Base-by-base conservation (phyloP, 2,113 vertebrate genomes). In the Cochlearius cochlearius region DNA sequence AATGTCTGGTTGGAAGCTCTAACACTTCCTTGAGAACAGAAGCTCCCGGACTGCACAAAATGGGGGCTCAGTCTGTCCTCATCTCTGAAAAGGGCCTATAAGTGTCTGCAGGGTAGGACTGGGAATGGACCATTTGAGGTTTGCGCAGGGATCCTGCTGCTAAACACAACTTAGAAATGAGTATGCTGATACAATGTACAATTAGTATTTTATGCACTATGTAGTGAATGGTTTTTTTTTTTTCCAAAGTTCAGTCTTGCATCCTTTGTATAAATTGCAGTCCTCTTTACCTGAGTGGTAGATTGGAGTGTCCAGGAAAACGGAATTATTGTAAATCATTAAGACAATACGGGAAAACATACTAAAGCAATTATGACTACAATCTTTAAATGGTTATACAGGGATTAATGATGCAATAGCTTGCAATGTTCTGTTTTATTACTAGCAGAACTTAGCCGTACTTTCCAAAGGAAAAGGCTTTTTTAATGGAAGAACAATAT, bases 401-500 rank as follows among this genome's bases (percentile, higher is more conserved):
- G 85, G 29, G 64, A 86, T 94, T 96, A 87, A 88, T 87, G 95
- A 82, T 84, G 67, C 88, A 95, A 97, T 89, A 96, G 53, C 88
- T 93, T 88, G 38, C 47, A 94, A 72, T 66, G 94, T 78, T 90
- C n/a, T 93, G 41, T 93, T 97, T 97, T 94, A 95, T 95, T 94
- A 90, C 88, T 77, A 72, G 73, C 64, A 95, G 87, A 96, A 96
- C 55, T 95, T 94, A 96, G 38, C 56, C 81, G 43, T 96, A 90
- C 59, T 93, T 92, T 93, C 77, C 56, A 87, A 96, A 91, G 36
- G 30, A 95, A 96, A 97, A 96, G 11, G 29, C 32, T 84, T 84
- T 94, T 71, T 73, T 47, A 86, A 89, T 90, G 76, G 89, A 97
- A 75, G 13, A 29, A 90, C 84, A 95, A 91, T 90, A 96, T 96